Conservation (phyloP, 2,797 vertebrate species). For the Hippocampus kuda region DNA sequence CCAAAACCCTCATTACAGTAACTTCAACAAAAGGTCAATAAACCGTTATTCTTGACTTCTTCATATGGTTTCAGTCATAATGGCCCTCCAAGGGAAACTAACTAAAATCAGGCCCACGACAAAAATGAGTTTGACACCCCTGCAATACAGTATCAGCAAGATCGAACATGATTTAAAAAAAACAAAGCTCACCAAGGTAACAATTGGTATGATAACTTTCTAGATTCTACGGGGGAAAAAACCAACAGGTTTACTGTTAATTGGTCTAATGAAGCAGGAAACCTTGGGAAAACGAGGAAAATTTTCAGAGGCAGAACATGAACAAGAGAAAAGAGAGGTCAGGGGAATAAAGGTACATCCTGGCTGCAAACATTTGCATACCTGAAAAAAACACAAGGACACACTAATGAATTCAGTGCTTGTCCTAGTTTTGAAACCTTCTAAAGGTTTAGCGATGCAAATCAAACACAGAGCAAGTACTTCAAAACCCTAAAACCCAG, state of each 20-base stretch:
- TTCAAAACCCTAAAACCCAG: neutral
- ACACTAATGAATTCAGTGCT: constrained; percentile 40
- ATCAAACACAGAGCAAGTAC: constrained; percentile 12
- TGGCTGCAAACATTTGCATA: constrained; percentile 21
- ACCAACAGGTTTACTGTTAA: constrained; percentile 18
- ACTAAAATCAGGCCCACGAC: too few species aligned
- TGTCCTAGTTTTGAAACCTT: constrained; percentile 40
- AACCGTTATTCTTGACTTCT: too few species aligned
- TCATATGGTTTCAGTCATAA: too few species aligned
- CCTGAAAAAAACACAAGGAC: constrained; percentile 13
- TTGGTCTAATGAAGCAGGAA: constrained; percentile 28
- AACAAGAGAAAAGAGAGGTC: constrained; percentile 19
- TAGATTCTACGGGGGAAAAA: neutral
- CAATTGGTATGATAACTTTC: neutral
- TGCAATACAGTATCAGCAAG: too few species aligned
- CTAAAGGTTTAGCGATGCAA: constrained; percentile 6
- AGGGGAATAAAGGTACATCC: constrained; percentile 9
- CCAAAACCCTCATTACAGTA: too few species aligned
- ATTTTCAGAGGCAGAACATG: neutral
- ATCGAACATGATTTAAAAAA: too few species aligned
- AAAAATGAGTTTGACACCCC: too few species aligned
- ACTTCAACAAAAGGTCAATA: too few species aligned
- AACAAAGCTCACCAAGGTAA: neutral
- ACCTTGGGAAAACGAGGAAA: neutral
- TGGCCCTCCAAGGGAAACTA: too few species aligned